Conservation (phyloP, 2,888 invertebrate genomes). For the Camptogramma bilineatum region DNA sequence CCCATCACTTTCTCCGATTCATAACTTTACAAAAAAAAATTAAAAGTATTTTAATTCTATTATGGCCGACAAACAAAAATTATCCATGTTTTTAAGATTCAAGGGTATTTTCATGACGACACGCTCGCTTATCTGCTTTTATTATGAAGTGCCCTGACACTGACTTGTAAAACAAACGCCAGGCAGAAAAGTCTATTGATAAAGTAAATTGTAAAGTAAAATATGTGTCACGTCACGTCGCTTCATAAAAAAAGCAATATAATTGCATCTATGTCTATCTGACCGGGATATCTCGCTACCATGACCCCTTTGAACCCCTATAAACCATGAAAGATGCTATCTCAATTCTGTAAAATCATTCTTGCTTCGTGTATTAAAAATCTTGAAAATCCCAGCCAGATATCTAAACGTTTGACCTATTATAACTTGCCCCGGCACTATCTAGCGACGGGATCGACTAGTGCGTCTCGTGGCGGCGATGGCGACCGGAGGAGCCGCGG, state of each 20-base stretch:
- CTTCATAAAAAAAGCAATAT: conserved; percentile 20
- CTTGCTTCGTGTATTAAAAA: neutral
- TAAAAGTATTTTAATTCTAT: too few relatives aligned
- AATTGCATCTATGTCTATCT: conserved; percentile 3
- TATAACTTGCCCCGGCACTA: conserved; percentile 36
- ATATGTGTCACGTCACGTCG: conserved; percentile 15
- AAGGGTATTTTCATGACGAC: conserved; percentile 39
- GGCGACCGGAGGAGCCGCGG: conserved; percentile 22
- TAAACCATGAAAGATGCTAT: neutral
- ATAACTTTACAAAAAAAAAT: too few relatives aligned
- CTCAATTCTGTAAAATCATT: neutral
- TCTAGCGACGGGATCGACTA: conserved; percentile 31
- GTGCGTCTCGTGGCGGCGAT: conserved; percentile 28
- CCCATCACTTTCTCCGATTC: too few relatives aligned
- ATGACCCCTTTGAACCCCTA: neutral
- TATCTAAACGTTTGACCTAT: conserved; percentile 25
- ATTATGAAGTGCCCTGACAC: conserved; percentile 24
- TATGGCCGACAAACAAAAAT: too few relatives aligned
- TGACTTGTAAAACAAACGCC: neutral
- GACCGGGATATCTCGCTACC: conserved; percentile 21
- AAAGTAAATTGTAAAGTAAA: neutral
- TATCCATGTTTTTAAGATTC: neutral
- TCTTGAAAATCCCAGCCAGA: conserved; percentile 11
- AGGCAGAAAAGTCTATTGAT: neutral
- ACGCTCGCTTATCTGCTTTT: conserved; percentile 30